These are phyloP conservation scores for Globodera rostochiensis DNA, from an alignment of 1,140 invertebrate genomes.

Conservation along the genomic window DNA sequence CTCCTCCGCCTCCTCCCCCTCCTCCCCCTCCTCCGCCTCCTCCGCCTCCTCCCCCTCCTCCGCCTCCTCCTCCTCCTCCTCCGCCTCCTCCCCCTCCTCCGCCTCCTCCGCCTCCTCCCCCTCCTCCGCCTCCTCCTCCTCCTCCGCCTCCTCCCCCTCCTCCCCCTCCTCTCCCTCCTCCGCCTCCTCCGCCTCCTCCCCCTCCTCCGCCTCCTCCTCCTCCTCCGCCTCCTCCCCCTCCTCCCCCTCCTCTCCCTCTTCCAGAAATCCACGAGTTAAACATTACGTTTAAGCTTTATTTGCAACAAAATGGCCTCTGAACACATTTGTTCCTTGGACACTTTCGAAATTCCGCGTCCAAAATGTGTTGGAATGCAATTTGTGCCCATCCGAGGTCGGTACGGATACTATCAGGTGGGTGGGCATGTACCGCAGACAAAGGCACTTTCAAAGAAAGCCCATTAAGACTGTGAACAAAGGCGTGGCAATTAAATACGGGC, in stretches of 20 bases:
- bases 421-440: background rate
- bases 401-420: constrained; percentile 62
- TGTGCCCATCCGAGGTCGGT: constrained; percentile 54
- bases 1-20: background rate
- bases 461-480: constrained; percentile 37
- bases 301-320: background rate
- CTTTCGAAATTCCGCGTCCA: constrained; percentile 60
- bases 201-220: no score
- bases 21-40: background rate
- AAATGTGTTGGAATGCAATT: constrained; percentile 60
- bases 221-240: no score
- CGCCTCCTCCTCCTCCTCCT: no score
- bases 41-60: background rate
- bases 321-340: constrained; percentile 17
- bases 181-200: background rate
- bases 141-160: no score
- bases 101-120: no score
- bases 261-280: background rate
- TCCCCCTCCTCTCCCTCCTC: background rate
- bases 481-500: constrained; percentile 26
- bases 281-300: background rate
- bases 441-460: constrained; percentile 7
- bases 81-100: no score
- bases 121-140: no score
- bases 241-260: no score